phyloP scores from a whole-genome alignment of 2,797 vertebrate species.

The Hemitrygon akajei region DNA sequence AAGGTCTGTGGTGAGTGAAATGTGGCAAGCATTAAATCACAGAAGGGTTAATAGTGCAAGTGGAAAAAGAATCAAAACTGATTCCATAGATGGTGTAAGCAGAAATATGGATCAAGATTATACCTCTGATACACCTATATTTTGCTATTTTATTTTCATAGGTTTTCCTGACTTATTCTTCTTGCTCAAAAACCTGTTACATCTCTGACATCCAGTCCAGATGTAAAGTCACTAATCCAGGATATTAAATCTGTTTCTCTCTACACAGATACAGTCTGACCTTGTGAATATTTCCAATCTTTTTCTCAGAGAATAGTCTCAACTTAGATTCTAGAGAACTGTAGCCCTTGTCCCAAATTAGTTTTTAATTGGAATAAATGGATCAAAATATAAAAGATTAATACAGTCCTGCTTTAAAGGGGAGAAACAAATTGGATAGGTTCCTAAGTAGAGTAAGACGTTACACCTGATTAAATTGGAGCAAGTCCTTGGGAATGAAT shows the following conservation, averaged over 20 bases:
- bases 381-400: not conserved
- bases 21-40: too few species aligned
- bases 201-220: not conserved
- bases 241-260: not conserved
- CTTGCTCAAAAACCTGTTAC: not conserved
- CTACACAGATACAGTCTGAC: not conserved
- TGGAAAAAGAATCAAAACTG: not conserved
- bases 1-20: too few species aligned
- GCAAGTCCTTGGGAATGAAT: conserved; percentile 26
- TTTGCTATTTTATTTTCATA: not conserved
- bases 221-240: not conserved
- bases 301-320: not conserved
- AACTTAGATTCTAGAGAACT: not conserved
- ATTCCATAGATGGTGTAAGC: not conserved
- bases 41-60: too few species aligned
- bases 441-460: not conserved
- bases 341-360: not conserved
- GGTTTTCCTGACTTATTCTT: not conserved
- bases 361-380: not conserved
- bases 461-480: conserved; percentile 28
- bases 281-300: not conserved
- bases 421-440: not conserved
- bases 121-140: not conserved
- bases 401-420: not conserved
- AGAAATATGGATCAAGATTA: not conserved